Evolutionary conservation across 2,888 invertebrate genomes (phyloP).

Genomic region (Strigamia crassipes): DNA sequence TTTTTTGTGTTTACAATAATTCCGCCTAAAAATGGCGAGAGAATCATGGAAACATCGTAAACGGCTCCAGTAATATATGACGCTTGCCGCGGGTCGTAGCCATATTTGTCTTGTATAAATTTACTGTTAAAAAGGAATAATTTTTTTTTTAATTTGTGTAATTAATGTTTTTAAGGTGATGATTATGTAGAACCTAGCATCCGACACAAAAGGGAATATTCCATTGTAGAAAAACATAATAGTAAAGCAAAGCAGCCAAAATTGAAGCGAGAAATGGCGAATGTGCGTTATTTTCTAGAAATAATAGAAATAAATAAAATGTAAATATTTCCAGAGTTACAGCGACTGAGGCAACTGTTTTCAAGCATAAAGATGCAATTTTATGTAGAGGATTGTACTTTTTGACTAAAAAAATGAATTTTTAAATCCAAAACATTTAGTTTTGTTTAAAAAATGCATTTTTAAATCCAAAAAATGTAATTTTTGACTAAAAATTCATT

Average conservation of each 20-base stretch:
- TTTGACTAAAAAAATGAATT: too few relatives aligned
- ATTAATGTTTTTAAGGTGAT: too few relatives aligned
- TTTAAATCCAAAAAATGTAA: too few relatives aligned
- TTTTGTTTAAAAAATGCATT: too few relatives aligned
- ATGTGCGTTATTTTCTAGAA: conserved; percentile 59
- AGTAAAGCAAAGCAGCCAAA: conserved; percentile 59
- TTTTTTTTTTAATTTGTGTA: too few relatives aligned
- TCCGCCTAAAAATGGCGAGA: conserved; percentile 59
- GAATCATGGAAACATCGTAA: conserved; percentile 59
- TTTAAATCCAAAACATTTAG: too few relatives aligned
- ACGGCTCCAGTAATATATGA: conserved; percentile 59
- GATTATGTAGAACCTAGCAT: conserved; percentile 59
- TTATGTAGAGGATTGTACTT: too few relatives aligned
- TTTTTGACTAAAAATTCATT: too few relatives aligned
- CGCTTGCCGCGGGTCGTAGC: conserved; percentile 53
- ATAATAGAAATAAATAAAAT: too few relatives aligned
- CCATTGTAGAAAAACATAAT: conserved; percentile 62
- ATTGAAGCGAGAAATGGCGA: conserved; percentile 56
- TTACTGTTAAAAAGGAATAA: conserved; percentile 54
- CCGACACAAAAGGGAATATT: conserved; percentile 61
- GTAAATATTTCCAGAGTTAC: too few relatives aligned
- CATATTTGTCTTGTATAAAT: conserved; percentile 58
- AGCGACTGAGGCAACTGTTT: too few relatives aligned
- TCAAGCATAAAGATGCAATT: too few relatives aligned
- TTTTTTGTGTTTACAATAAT: conserved; percentile 56